Conservation (phyloP, 2,113 vertebrate genomes). For the Zosterops japonicus region DNA sequence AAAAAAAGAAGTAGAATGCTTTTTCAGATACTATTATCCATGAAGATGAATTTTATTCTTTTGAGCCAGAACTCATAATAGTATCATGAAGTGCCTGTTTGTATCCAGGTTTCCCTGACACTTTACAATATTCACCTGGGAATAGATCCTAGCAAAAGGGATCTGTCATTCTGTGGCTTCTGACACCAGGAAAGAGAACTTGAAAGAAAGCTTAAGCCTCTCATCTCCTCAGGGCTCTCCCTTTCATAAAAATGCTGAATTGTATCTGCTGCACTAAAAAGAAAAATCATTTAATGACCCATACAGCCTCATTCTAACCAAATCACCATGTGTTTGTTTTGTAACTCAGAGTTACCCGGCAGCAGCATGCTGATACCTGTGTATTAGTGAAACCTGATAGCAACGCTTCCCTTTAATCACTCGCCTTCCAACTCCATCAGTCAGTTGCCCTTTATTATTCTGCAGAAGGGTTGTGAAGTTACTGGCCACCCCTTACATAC, state of each 20-base stretch:
- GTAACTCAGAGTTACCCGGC: neutral
- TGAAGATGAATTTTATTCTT: neutral
- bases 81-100: neutral
- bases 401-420: neutral
- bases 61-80: neutral
- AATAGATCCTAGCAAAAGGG: neutral
- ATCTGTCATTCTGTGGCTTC: neutral
- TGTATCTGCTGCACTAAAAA: neutral
- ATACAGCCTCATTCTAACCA: neutral
- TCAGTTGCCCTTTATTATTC: neutral
- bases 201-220: slow-evolving; percentile 5
- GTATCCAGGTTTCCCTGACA: neutral
- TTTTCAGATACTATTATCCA: neutral
- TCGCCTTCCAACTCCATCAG: neutral
- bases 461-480: neutral
- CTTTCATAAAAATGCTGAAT: slow-evolving; percentile 10
- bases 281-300: neutral
- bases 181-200: neutral
- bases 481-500: neutral
- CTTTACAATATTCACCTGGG: neutral
- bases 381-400: neutral
- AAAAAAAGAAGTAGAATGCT: neutral
- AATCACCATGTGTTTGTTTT: neutral
- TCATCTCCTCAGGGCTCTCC: neutral
- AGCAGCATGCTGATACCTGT: neutral